Evolutionary conservation across 2,113 vertebrate species (phyloP), one percentile per base, ranked within the genome.

Genomic region (Sinocyclocheilus maitianheensis): DNA sequence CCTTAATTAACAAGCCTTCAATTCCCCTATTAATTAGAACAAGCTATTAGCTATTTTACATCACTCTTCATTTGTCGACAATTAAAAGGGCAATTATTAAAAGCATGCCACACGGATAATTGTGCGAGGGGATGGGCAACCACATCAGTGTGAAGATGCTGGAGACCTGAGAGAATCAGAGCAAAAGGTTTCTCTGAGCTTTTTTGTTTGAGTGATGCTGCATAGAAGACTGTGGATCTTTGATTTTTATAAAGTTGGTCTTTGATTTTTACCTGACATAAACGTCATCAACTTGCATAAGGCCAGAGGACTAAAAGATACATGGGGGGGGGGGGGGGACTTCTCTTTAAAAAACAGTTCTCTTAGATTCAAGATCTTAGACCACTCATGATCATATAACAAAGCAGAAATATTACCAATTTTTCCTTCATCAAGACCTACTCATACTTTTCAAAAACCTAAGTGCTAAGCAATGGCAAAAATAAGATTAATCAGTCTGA

Each of bases 1-100:
- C 96, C 96, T 97, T 98, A 97, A 98, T 97, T 98, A 99, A 95
- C 95, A 96, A 92, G 92, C 94, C 91, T 91, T 95, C 95, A 96
- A 96, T 96, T 94, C 92, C 92, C 94, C 94, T 94, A 97, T 97
- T 98, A 97, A 98, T 99, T 97, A 97, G 95, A 93, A 89, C 92
- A 89, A 94, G 92, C 94, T 95, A 94, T 96, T 96, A 95, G 94
- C 95, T 94, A 96, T 95, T 97, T 97, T 96, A 95, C 94, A 95
- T 96, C 95, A 95, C 93, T 95, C 94, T 96, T 96, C 93, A 95
- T 95, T 95, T 94, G 93, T 92, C 87, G 92, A 94, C 96, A 97
- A 97, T 99, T 97, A 96, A 96, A 95, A 96, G 92, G 91, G 90
- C 92, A 91, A 95, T 96, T 97, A 97, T 97, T 96, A 97, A 97